Conservation (phyloP, 2,113 vertebrate species). For the Plotosus lineatus region DNA sequence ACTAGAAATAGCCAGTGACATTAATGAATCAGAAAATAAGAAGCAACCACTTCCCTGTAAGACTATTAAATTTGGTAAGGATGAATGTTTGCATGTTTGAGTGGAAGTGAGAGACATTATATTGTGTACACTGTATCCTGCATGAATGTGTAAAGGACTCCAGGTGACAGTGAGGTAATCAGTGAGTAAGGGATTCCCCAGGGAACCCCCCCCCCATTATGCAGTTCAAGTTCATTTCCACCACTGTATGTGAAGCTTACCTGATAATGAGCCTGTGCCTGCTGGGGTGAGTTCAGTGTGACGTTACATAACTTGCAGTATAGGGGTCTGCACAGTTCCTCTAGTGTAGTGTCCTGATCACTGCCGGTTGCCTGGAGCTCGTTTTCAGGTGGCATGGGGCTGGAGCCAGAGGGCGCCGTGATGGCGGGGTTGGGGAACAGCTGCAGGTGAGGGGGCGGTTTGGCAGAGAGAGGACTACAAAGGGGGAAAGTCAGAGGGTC, state of each 20-base stretch:
- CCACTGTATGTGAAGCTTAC: constrained; percentile 63
- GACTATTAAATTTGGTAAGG: background rate
- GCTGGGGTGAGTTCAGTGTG: constrained; percentile 94
- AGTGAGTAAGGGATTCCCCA: background rate
- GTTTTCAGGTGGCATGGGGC: constrained; percentile 81
- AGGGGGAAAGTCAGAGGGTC: constrained; percentile 60
- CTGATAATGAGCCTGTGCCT: constrained; percentile 98
- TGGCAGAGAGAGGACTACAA: constrained; percentile 53
- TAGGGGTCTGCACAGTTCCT: constrained; percentile 95
- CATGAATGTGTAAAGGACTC: background rate
- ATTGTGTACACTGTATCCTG: no score
- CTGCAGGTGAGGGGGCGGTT: constrained; percentile 71
- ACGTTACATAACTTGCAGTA: constrained; percentile 98
- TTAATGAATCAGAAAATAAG: background rate
- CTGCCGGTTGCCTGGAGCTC: constrained; percentile 70
- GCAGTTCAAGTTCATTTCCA: background rate
- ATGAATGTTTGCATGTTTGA: background rate
- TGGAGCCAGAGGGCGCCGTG: constrained; percentile 59
- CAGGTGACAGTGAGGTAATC: background rate
- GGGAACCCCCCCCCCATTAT: background rate
- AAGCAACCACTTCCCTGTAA: background rate
- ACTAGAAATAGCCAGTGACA: background rate
- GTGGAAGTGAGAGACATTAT: background rate
- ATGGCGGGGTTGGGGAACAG: constrained; percentile 72
- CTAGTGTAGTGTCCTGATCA: constrained; percentile 87